A percentile compares a stretch with the other conserved stretches of the same genome.
These are phyloP conservation scores for Dinomys branickii DNA, from an alignment of 2,113 vertebrate species.

Conservation along the genomic window DNA sequence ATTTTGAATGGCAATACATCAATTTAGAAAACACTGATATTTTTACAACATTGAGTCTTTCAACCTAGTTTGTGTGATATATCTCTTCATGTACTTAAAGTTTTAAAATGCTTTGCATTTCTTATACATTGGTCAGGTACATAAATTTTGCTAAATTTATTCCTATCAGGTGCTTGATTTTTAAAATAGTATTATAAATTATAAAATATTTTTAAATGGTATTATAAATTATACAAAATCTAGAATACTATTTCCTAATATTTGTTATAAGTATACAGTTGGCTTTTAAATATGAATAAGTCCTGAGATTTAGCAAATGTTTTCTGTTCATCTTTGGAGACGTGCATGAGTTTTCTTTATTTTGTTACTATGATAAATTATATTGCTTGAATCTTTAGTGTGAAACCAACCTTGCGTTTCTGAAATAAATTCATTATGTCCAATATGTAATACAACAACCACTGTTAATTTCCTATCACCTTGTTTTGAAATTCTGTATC, in stretches of 20 bases:
- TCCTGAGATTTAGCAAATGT: constrained; percentile 10
- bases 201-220: not conserved
- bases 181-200: constrained; percentile 12
- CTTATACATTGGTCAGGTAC: not conserved
- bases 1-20: not conserved
- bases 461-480: too few relatives aligned
- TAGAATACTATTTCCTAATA: constrained; percentile 32
- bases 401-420: constrained; percentile 65
- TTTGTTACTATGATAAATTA: not conserved
- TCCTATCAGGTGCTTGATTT: not conserved
- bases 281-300: constrained; percentile 16
- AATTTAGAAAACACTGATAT: not conserved
- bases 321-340: constrained; percentile 36
- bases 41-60: not conserved
- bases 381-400: constrained; percentile 36
- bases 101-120: constrained; percentile 29
- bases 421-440: not conserved
- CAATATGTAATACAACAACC: too few relatives aligned
- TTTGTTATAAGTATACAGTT: not conserved
- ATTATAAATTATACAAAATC: not conserved
- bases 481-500: too few relatives aligned
- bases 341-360: not conserved
- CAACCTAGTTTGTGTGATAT: not conserved
- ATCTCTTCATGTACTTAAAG: not conserved
- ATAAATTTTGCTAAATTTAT: constrained; percentile 53